phyloP scores from a whole-genome alignment of 2,888 invertebrate genomes.

The Agrotis ipsilon region DNA sequence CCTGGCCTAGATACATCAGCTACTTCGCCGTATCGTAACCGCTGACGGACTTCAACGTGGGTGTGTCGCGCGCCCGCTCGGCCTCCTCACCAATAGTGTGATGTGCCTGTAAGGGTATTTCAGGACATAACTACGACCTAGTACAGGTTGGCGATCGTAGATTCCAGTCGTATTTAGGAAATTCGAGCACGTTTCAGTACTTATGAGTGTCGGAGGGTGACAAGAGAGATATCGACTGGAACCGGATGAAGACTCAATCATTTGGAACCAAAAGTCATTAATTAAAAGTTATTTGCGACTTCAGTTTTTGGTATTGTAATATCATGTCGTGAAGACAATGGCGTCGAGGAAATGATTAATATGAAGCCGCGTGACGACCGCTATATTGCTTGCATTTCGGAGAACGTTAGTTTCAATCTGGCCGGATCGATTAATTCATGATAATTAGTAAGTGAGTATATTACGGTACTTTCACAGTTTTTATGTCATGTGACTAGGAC shows the following conservation, averaged over 20 bases:
- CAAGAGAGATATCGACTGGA: conserved; percentile 4
- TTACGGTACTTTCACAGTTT: too few species aligned
- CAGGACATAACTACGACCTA: conserved; percentile 29
- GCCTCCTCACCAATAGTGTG: conserved; percentile 20
- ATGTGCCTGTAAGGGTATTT: conserved; percentile 20
- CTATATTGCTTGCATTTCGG: too few species aligned
- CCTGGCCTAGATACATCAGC: conserved; percentile 48
- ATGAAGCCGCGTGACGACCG: too few species aligned
- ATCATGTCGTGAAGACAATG: conserved; percentile 63
- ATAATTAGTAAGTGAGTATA: too few species aligned
- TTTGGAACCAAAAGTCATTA: conserved; percentile 50
- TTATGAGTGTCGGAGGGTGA: conserved; percentile 21
- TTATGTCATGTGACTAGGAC: too few species aligned
- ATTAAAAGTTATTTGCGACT: conserved; percentile 50
- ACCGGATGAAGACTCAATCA: conserved; percentile 40
- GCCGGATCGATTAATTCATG: too few species aligned
- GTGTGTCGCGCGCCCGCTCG: not conserved
- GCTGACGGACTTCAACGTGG: conserved; percentile 15
- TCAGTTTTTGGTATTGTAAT: conserved; percentile 64
- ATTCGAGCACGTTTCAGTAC: conserved; percentile 46
- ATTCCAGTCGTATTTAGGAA: conserved; percentile 17
- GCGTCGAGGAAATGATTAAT: conserved; percentile 43
- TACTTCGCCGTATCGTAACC: conserved; percentile 19
- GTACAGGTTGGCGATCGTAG: conserved; percentile 10
- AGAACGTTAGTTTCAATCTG: too few species aligned